Evolutionary conservation across 2,888 invertebrate genomes (phyloP).

Genomic region (Aphodius granarius): DNA sequence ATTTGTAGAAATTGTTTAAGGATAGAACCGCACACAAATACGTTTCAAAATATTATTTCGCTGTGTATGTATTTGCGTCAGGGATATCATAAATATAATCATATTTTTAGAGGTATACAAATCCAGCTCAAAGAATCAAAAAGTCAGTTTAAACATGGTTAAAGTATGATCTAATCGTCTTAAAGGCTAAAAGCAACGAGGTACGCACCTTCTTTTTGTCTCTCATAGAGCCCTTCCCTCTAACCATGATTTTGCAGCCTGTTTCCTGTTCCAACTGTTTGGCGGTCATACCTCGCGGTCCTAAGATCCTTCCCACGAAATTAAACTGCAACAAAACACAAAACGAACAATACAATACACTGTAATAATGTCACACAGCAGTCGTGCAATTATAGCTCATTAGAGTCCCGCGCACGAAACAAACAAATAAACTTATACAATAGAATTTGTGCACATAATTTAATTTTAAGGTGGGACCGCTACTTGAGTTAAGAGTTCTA

Average conservation of each 20-base stretch:
- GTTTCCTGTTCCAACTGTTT: conserved; percentile 99
- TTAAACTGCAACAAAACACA: conserved; percentile 88
- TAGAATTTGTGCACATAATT: neutral
- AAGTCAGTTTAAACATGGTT: neutral
- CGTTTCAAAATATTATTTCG: neutral
- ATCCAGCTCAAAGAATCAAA: neutral
- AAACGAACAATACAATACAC: conserved; percentile 39
- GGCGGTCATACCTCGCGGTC: conserved; percentile 99
- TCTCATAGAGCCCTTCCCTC: conserved; percentile 99
- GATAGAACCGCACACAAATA: neutral
- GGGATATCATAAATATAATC: no score
- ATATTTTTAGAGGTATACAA: neutral
- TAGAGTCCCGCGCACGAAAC: neutral
- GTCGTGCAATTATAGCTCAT: neutral
- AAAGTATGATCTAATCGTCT: neutral
- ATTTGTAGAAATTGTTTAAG: neutral
- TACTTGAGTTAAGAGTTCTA: neutral
- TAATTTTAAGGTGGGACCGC: neutral
- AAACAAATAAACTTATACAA: neutral
- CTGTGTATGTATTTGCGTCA: neutral
- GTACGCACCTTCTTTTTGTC: conserved; percentile 96
- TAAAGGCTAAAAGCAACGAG: neutral
- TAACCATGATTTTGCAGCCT: conserved; percentile 99
- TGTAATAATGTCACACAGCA: neutral
- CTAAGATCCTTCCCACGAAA: conserved; percentile 99